Base-by-base conservation (phyloP, 1,140 invertebrate genomes). In the Habropoda laboriosa region DNA sequence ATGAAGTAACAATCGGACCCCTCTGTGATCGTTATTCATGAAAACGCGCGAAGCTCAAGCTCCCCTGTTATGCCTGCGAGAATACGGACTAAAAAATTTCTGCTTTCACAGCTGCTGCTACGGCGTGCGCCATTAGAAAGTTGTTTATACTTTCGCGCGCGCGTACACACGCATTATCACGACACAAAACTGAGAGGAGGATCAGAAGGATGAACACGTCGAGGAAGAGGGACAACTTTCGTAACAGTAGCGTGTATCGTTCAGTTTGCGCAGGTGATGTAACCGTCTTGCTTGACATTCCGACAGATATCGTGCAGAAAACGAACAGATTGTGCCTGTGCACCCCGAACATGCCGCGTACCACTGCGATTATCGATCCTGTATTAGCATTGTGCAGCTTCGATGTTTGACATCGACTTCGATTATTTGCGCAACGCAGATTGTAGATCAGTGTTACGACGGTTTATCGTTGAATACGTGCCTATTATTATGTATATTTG, bases 81-180 rank as follows among this genome's bases (percentile, higher is more conserved):
- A 77, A 16, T 24, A n/a, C 53, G 35, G 57, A 51, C 79, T 80
- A 80, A 86, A 86, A 83, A 86, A 73, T 74, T 86, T 80, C 84
- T 78, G 83, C 85, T 86, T 86, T 86, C 85, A 86, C 85, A 86
- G 84, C 85, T 86, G 84, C 77, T 77, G 53, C 70, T 67, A 24
- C 35, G 21, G 35, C 12, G 47, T 40, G 57, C 66, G 75, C 40
- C 45, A 72, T 75, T 81, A 55, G 85, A 86, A 86, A 86, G 85
- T 86, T 86, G 83, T 86, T 86, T 86, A 78, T 80, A 86, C 81
- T 86, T 76, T 86, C 75, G 74, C 71, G 57, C 47, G 35, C 6
- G 70, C 66, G 49, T 49, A 35, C 40, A 35, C 49, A n/a, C 42
- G 66, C 53, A 85, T 86, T 76, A 82, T 85, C 80, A 79, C 24